phyloP scores from a whole-genome alignment of 2,113 vertebrate species.

The Microtus richardsoni region DNA sequence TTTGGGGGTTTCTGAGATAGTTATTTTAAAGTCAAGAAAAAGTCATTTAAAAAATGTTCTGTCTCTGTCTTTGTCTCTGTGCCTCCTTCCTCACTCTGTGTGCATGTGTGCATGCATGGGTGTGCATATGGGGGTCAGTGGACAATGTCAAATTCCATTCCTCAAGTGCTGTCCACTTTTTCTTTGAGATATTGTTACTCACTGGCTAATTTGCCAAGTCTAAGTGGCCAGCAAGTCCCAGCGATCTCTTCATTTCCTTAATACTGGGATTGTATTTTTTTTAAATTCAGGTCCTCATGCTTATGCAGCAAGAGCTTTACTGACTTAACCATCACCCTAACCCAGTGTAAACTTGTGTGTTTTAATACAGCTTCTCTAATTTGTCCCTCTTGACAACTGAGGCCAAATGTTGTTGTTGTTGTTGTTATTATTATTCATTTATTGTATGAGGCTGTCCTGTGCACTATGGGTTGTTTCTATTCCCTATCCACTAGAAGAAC shows the following conservation, averaged over 20 bases:
- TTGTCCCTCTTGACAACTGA: background rate
- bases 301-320: background rate
- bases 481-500: background rate
- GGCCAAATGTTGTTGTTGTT: background rate
- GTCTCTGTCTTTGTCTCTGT: background rate
- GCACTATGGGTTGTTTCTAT: background rate
- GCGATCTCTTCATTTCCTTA: background rate
- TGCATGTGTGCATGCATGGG: background rate
- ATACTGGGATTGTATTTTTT: background rate
- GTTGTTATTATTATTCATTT: background rate
- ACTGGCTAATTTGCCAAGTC: background rate
- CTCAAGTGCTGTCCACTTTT: background rate
- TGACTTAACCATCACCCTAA: background rate
- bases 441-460: background rate
- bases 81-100: background rate
- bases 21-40: background rate
- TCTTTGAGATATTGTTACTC: background rate
- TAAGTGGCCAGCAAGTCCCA: background rate
- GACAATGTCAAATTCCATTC: background rate
- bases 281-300: background rate
- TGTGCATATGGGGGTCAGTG: background rate
- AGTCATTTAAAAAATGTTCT: background rate
- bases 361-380: background rate
- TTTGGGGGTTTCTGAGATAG: constrained; percentile 29
- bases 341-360: constrained; percentile 26